Percentiles rank a stretch among this genome's conserved stretches.
phyloP scores from a whole-genome alignment of 2,888 invertebrate genomes.

The Hypomecis punctinalis region DNA sequence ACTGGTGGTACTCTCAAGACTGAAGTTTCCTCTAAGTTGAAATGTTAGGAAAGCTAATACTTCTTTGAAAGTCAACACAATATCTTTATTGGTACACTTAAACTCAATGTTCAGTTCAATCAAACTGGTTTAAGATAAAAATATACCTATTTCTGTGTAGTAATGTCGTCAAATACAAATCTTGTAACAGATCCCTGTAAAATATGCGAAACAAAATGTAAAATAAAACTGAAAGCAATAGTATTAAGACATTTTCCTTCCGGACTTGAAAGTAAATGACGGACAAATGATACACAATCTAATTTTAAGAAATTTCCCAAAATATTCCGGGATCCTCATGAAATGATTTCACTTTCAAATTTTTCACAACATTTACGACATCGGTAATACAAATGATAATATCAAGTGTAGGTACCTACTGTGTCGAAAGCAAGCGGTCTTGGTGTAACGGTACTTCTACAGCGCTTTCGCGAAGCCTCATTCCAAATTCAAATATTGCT shows the following conservation, averaged over 20 bases:
- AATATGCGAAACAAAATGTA: not conserved
- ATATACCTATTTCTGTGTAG: no score
- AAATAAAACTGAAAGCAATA: no score
- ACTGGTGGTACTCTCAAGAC: constrained; percentile 11
- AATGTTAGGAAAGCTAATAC: not conserved
- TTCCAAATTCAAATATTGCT: constrained; percentile 70
- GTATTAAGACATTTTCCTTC: no score
- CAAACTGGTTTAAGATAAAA: no score
- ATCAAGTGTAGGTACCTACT: constrained; percentile 16
- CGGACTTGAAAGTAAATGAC: no score
- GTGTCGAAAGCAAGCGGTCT: constrained; percentile 59
- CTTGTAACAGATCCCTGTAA: no score
- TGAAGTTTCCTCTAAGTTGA: constrained; percentile 5
- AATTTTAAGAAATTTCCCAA: not conserved
- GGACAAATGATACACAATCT: not conserved
- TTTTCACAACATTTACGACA: constrained; percentile 16
- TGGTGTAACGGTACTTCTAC: constrained; percentile 74
- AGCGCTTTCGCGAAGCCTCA: constrained; percentile 70
- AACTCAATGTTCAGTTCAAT: no score
- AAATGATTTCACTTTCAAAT: constrained; percentile 26
- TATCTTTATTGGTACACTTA: not conserved
- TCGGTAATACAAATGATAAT: constrained; percentile 19
- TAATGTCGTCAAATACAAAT: no score
- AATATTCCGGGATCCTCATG: not conserved
- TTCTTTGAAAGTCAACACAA: no score